Conservation (phyloP, 2,113 vertebrate species). For the Rostratula benghalensis region DNA sequence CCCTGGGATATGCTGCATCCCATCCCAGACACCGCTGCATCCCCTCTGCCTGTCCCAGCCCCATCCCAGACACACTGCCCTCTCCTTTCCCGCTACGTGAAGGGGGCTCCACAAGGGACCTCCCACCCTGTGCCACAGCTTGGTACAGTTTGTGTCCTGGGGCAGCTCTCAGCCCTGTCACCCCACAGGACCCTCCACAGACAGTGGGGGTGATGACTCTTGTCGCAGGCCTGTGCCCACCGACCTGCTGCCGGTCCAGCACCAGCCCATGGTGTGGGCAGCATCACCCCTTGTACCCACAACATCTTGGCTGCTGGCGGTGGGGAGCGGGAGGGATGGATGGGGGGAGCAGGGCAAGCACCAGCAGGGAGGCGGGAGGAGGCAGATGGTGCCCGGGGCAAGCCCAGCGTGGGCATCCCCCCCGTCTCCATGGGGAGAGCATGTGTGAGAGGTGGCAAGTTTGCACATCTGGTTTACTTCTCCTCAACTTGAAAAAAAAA, state of each 20-base stretch:
- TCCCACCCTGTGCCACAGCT: neutral
- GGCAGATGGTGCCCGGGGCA: neutral
- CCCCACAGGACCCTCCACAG: neutral
- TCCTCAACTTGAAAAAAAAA: neutral
- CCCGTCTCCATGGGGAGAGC: rapidly evolving
- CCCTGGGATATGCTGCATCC: neutral
- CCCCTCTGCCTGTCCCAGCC: neutral
- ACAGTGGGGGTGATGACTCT: rapidly evolving
- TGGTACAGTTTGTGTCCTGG: rapidly evolving
- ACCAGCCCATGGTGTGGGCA: neutral
- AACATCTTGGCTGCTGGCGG: rapidly evolving
- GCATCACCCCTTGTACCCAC: rapidly evolving
- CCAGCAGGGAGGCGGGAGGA: rapidly evolving
- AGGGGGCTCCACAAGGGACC: neutral
- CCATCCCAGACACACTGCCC: neutral
- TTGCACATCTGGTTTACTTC: conserved; percentile 64
- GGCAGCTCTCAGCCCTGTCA: neutral
- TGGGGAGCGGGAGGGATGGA: neutral
- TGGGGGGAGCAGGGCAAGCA: neutral
- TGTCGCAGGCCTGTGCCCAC: rapidly evolving
- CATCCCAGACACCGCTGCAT: neutral
- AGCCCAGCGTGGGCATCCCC: neutral
- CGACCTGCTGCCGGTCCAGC: rapidly evolving
- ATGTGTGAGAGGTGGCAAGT: neutral
- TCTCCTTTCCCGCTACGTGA: neutral